phyloP scores from a whole-genome alignment of 2,888 invertebrate species.

The Drosophila lacicola region DNA sequence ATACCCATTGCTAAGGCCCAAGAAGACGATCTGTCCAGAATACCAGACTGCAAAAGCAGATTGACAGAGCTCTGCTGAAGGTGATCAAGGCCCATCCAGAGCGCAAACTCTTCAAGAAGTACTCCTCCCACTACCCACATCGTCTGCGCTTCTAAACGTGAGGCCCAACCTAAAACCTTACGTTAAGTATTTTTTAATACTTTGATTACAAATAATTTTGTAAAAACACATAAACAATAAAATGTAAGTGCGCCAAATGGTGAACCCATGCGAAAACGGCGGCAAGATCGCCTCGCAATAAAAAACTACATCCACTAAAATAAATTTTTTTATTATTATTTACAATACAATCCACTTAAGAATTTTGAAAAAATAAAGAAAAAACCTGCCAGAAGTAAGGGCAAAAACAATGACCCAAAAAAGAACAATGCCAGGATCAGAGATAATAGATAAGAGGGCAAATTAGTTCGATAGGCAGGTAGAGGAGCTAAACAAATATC shows the following conservation, averaged over 20 bases:
- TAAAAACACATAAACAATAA: background rate
- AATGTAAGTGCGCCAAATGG: background rate
- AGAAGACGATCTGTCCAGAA: too few relatives aligned
- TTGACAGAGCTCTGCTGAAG: conserved; percentile 92
- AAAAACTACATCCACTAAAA: too few relatives aligned
- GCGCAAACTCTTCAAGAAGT: conserved; percentile 94
- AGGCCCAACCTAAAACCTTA: conserved; percentile 40
- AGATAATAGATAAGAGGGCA: too few relatives aligned
- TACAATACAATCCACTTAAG: too few relatives aligned
- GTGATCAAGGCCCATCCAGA: conserved; percentile 94
- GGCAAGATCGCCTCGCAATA: background rate
- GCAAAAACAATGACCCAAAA: too few relatives aligned
- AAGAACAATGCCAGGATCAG: too few relatives aligned
- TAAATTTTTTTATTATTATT: too few relatives aligned
- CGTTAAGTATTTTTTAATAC: conserved; percentile 75
- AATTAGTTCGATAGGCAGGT: too few relatives aligned
- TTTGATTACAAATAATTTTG: conserved; percentile 69
- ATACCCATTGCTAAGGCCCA: too few relatives aligned
- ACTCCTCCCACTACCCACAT: conserved; percentile 98
- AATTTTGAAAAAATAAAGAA: too few relatives aligned
- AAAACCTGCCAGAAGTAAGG: too few relatives aligned
- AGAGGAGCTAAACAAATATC: too few relatives aligned
- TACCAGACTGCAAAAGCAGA: conserved; percentile 88
- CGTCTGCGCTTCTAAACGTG: conserved; percentile 94
- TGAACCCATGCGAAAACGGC: background rate